Conservation (phyloP, 2,888 invertebrate genomes). For the Nemotelus pantherinus region DNA sequence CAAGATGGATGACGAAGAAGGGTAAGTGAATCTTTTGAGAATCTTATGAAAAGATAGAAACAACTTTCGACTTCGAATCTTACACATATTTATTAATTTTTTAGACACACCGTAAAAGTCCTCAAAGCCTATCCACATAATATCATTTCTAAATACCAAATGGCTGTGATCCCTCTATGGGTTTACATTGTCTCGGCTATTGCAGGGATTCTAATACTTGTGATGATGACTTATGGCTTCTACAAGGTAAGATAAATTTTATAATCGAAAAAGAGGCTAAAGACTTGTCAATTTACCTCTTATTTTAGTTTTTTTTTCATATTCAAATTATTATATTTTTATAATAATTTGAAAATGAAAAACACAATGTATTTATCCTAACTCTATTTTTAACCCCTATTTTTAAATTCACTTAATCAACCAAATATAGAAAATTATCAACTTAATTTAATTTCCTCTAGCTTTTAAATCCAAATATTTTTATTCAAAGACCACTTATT, state of each 20-base stretch:
- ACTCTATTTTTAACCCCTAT: too few relatives aligned
- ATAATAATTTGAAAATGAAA: too few relatives aligned
- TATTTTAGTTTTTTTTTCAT: not conserved
- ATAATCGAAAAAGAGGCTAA: not conserved
- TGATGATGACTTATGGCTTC: conserved; percentile 62
- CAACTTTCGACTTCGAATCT: not conserved
- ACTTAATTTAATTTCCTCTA: too few relatives aligned
- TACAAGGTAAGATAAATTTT: conserved; percentile 57
- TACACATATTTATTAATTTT: not conserved
- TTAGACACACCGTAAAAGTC: conserved; percentile 56
- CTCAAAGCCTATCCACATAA: conserved; percentile 61
- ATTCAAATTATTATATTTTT: not conserved
- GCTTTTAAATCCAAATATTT: too few relatives aligned
- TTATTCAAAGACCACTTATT: too few relatives aligned
- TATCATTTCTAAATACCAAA: conserved; percentile 63
- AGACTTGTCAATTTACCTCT: not conserved
- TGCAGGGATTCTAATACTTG: conserved; percentile 63
- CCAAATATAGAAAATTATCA: too few relatives aligned
- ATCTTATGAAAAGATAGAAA: not conserved
- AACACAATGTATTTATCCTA: too few relatives aligned
- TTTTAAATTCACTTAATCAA: too few relatives aligned
- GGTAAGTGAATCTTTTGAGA: conserved; percentile 46
- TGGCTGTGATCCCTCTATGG: conserved; percentile 62
- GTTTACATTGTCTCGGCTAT: conserved; percentile 64
- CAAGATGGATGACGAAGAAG: conserved; percentile 57